Conservation (phyloP, 2,113 vertebrate genomes). For the Aleadryas rufinucha region DNA sequence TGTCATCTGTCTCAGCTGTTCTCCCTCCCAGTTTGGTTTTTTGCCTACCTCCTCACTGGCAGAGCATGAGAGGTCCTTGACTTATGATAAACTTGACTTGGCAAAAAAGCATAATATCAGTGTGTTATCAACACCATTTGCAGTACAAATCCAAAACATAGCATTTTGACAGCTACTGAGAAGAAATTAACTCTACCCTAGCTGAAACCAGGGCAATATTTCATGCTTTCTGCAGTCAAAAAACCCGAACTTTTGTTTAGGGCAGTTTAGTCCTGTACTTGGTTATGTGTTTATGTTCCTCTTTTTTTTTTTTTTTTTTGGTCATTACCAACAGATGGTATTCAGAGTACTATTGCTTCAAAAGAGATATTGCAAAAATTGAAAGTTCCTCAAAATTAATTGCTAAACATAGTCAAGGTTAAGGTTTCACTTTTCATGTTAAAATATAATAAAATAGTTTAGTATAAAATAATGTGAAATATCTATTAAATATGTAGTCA, state of each 20-base stretch:
- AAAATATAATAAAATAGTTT: background rate
- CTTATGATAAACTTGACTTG: background rate
- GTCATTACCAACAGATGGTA: background rate
- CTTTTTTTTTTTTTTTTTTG: background rate
- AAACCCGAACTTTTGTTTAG: background rate
- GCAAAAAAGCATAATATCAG: background rate
- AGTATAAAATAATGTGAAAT: background rate
- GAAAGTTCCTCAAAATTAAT: background rate
- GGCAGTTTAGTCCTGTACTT: background rate
- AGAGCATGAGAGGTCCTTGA: background rate
- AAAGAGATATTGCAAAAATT: background rate
- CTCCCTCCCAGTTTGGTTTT: background rate
- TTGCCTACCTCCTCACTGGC: background rate
- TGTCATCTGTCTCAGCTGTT: background rate
- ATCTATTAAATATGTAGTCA: background rate
- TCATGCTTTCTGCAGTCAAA: background rate
- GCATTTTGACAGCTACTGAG: background rate
- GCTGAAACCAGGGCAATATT: background rate
- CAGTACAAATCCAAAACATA: background rate
- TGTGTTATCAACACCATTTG: background rate
- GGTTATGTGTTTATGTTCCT: background rate
- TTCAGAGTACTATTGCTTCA: background rate
- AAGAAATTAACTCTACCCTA: background rate
- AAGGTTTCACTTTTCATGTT: background rate
- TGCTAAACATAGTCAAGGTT: background rate